Evolutionary conservation across 2,888 invertebrate species (phyloP).

Genomic region (Drosophila flavopinicola): DNA sequence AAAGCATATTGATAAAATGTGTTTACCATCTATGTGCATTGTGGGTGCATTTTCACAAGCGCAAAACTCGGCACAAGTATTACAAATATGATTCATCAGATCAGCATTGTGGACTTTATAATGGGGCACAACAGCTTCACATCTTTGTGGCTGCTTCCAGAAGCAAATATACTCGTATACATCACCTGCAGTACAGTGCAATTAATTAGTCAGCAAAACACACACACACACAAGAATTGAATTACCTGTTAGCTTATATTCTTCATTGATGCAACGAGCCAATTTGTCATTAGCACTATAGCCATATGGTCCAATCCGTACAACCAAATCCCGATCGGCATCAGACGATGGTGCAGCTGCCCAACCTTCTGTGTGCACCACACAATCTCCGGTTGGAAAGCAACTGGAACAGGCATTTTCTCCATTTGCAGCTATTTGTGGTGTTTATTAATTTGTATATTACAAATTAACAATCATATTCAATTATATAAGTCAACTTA

Average conservation of each 20-base stretch:
- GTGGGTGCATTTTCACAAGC: neutral
- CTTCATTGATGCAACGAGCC: neutral
- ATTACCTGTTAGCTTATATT: conserved; percentile 5
- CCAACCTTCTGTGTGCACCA: neutral
- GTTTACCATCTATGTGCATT: neutral
- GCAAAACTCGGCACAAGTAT: neutral
- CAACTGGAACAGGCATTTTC: conserved; percentile 4
- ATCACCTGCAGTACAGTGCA: neutral
- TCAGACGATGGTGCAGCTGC: neutral
- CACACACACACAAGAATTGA: neutral
- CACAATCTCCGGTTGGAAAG: neutral
- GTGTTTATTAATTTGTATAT: too few relatives aligned
- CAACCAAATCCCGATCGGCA: neutral
- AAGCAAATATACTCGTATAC: neutral
- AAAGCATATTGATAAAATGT: neutral
- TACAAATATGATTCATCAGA: neutral
- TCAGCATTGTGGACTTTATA: neutral
- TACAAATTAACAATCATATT: too few relatives aligned
- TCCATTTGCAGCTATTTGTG: neutral
- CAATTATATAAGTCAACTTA: too few relatives aligned
- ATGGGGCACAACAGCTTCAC: conserved; percentile 7
- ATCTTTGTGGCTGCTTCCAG: neutral
- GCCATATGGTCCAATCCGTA: neutral
- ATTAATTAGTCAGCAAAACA: neutral
- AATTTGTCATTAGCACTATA: neutral